These are phyloP conservation scores for Malurus splendens DNA, from an alignment of 2,797 vertebrate species.

Conservation along the genomic window DNA sequence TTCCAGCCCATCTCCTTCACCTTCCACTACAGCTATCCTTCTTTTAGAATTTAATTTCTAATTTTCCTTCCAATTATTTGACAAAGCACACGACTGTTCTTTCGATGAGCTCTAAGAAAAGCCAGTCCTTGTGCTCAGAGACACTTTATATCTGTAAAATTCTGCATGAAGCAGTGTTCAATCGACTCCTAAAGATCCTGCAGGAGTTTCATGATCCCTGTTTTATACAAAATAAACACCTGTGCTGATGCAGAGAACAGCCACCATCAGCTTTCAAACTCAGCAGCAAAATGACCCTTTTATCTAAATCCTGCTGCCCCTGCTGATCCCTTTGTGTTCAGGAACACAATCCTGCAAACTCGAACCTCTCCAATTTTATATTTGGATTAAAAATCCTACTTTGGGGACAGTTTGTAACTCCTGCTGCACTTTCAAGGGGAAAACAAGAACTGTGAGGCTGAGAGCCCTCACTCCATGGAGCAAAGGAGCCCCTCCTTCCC, in stretches of 20 bases:
- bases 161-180: not conserved
- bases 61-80: not conserved
- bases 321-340: not conserved
- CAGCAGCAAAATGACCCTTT: not conserved
- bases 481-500: not conserved
- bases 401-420: not conserved
- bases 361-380: not conserved
- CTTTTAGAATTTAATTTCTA: fast-evolving
- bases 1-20: too few relatives aligned
- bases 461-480: not conserved
- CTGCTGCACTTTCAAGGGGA: fast-evolving
- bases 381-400: not conserved
- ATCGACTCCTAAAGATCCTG: not conserved
- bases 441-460: not conserved
- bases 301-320: not conserved
- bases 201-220: not conserved
- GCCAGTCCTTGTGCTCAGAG: not conserved
- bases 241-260: not conserved
- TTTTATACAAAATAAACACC: not conserved
- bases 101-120: not conserved
- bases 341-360: not conserved
- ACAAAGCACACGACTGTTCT: fast-evolving
- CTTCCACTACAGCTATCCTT: fast-evolving
- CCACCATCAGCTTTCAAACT: not conserved
- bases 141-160: fast-evolving